Conservation (phyloP, 2,797 vertebrate species). For the Dipus sagitta region DNA sequence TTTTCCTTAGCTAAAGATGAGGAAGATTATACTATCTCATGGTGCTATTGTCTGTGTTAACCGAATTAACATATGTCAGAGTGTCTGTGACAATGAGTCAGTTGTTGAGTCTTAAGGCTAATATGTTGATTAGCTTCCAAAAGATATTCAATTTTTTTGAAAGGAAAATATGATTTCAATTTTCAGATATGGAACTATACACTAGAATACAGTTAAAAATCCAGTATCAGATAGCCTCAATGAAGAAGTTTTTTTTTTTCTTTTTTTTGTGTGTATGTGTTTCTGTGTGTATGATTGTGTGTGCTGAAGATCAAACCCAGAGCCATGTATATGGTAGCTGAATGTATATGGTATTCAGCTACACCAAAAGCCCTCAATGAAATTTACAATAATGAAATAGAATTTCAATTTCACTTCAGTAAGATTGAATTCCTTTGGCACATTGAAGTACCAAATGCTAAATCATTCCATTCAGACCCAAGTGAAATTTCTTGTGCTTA, state of each 20-base stretch:
- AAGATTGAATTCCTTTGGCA: background rate
- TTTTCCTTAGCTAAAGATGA: slow-evolving; percentile 10
- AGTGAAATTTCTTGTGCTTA: slow-evolving; percentile 4
- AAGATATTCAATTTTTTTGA: background rate
- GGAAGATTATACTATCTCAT: background rate
- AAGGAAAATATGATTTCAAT: slow-evolving; percentile 53
- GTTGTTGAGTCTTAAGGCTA: background rate
- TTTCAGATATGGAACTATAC: background rate
- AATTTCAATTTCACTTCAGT: slow-evolving; percentile 49
- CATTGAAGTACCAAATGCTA: background rate
- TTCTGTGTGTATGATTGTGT: too few species aligned
- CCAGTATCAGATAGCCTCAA: background rate
- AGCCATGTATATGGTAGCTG: too few species aligned
- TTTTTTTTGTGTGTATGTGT: too few species aligned
- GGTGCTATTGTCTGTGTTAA: background rate
- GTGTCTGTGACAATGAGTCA: background rate
- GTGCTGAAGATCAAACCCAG: too few species aligned
- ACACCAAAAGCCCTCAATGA: background rate
- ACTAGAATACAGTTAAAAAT: slow-evolving; percentile 37
- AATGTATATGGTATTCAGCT: too few species aligned
- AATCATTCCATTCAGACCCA: slow-evolving; percentile 29
- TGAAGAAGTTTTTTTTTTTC: background rate
- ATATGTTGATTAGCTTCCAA: background rate
- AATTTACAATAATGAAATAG: background rate
- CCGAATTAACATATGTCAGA: background rate